Conservation (phyloP, 2,113 vertebrate species). For the Myrmecophaga tridactyla region DNA sequence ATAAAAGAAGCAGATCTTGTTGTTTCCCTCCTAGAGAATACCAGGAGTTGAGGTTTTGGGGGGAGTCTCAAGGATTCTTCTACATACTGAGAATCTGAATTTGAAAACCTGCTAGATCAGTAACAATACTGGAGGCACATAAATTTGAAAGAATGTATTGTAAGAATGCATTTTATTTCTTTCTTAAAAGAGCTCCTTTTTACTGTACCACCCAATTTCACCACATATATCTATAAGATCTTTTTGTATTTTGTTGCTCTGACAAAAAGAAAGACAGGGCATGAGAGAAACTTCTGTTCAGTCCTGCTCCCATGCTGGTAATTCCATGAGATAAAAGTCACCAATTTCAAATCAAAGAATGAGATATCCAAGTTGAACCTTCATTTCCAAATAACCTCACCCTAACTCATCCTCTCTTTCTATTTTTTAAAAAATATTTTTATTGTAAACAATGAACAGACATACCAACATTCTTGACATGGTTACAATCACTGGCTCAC, state of each 20-base stretch:
- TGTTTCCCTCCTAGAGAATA: background rate
- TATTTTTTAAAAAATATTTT: no score
- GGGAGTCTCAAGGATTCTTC: background rate
- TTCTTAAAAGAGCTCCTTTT: constrained; percentile 61
- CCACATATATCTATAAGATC: constrained; percentile 53
- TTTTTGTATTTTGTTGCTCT: background rate
- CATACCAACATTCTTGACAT: no score
- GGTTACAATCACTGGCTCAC: no score
- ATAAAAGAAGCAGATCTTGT: background rate
- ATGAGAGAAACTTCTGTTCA: background rate
- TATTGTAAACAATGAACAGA: no score
- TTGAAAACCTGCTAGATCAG: background rate
- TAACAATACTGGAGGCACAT: background rate
- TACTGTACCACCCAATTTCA: background rate
- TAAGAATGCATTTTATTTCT: constrained; percentile 32
- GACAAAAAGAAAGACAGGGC: constrained; percentile 52
- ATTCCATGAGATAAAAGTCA: background rate
- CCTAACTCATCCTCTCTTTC: background rate
- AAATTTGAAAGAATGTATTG: background rate
- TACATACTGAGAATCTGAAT: background rate
- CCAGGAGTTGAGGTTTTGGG: background rate
- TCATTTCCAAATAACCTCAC: background rate
- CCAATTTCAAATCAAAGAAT: constrained; percentile 43
- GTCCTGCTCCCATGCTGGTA: background rate
- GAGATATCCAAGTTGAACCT: background rate